Evolutionary conservation across 2,888 invertebrate species (phyloP), one percentile per base, ranked within the genome.

Genomic region (Lasioglossum villosulum): DNA sequence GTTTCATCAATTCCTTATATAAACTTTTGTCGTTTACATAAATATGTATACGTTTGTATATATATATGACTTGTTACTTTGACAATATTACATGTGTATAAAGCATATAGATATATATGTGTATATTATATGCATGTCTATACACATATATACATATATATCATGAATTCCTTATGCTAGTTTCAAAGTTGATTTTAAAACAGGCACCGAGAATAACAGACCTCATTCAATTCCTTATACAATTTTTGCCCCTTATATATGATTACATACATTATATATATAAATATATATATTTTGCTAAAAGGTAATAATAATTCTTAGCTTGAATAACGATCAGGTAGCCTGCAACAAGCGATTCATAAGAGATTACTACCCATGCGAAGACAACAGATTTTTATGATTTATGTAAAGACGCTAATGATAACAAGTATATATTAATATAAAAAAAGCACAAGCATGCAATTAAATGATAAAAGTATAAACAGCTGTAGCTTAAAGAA

Each of bases 291-390:
- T 71, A 84, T 66, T 87, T 86, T 84, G 75, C 86, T 84, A 89
- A 88, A 87, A 83, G 91, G 84, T 89, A 39, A 90, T 89, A 39
- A 90, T 92, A 91, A 88, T 90, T 90, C 78, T 92, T 91, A 92
- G 90, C 87, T 92, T 88, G 91, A 85, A 90, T 90, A 92, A 93
- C 88, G 92, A 90, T 91, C 90, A 91, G 90, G 86, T 91, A 91
- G 92, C 92, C 91, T 93, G 90, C 88, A 91, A 92, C 90, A 92
- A 91, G 91, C 90, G 89, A 84, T 91, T 92, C 86, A 87, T 91
- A 92, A 93, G 78, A 90, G 86, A 89, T 92, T 90, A 92, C 93
- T 93, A 93, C 93, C 89, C 93, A 93, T 93, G 93, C 93, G 92
- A 90, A 86, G 73, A 84, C 70, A 82, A 74, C 34, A 82, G 72